Conservation (phyloP, 2,888 invertebrate genomes). For the Cantharis lateralis region DNA sequence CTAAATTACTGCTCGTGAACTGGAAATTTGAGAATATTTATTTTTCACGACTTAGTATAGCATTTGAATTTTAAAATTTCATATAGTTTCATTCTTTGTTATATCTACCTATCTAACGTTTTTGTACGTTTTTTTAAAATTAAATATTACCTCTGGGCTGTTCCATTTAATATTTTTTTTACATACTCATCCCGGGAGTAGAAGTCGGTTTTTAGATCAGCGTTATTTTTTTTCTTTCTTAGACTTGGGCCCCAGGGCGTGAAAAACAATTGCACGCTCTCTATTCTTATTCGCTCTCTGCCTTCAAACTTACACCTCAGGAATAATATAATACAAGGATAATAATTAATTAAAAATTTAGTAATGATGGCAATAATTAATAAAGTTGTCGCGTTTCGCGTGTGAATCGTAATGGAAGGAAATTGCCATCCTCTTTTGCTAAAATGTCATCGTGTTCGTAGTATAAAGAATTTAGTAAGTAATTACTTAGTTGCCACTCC, state of each 20-base stretch:
- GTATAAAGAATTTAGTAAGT: slow-evolving; percentile 25
- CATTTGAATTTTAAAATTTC: not conserved
- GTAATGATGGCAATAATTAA: not conserved
- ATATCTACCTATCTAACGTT: no score
- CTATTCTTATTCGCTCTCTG: no score
- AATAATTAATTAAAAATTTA: not conserved
- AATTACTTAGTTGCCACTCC: slow-evolving; percentile 28
- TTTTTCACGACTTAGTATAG: not conserved
- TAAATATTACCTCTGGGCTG: no score
- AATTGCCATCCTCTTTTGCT: slow-evolving; percentile 7
- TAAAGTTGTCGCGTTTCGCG: not conserved
- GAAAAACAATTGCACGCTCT: no score
- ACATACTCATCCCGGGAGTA: no score
- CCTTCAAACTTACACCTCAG: no score
- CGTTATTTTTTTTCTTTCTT: no score
- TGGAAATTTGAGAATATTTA: not conserved
- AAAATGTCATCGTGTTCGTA: slow-evolving; percentile 16
- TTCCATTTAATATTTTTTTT: no score
- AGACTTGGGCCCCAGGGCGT: no score
- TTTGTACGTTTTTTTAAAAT: no score
- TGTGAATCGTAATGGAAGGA: not conserved
- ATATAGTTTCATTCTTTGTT: not conserved
- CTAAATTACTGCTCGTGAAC: not conserved
- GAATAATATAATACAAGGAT: no score
- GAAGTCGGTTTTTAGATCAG: no score